Percentiles rank a stretch among this genome's conserved stretches.
Conservation (phyloP, 2,888 invertebrate species). For the Sphinx pinastri region DNA sequence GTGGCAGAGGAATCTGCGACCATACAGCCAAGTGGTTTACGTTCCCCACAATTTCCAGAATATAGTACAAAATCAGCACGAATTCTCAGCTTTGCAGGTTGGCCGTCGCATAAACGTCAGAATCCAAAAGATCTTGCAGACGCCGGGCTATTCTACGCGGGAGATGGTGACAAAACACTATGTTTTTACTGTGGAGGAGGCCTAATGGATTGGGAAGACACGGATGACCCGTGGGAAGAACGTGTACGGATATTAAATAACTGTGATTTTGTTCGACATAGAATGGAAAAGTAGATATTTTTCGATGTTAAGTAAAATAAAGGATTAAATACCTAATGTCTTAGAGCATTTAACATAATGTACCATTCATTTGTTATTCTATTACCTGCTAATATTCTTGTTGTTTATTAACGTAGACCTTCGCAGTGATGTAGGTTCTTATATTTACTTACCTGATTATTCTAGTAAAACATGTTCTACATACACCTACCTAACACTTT, state of each 20-base stretch:
- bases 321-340: too few species aligned
- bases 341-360: too few species aligned
- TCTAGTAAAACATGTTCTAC: too few species aligned
- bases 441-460: too few species aligned
- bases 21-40: not conserved
- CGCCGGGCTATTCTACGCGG: not conserved
- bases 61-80: not conserved
- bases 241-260: not conserved
- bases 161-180: not conserved
- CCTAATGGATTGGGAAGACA: not conserved
- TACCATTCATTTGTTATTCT: too few species aligned
- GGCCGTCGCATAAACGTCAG: not conserved
- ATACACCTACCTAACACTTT: too few species aligned
- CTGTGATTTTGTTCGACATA: not conserved
- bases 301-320: too few species aligned
- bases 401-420: too few species aligned
- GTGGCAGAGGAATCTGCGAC: not conserved
- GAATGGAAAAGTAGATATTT: not conserved
- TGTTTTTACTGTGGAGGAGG: not conserved
- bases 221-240: not conserved
- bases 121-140: not conserved
- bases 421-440: too few species aligned
- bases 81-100: not conserved
- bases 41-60: not conserved
- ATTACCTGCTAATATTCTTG: too few species aligned